Evolutionary conservation across 2,113 vertebrate species (phyloP).

Genomic region (Trichechus manatus): DNA sequence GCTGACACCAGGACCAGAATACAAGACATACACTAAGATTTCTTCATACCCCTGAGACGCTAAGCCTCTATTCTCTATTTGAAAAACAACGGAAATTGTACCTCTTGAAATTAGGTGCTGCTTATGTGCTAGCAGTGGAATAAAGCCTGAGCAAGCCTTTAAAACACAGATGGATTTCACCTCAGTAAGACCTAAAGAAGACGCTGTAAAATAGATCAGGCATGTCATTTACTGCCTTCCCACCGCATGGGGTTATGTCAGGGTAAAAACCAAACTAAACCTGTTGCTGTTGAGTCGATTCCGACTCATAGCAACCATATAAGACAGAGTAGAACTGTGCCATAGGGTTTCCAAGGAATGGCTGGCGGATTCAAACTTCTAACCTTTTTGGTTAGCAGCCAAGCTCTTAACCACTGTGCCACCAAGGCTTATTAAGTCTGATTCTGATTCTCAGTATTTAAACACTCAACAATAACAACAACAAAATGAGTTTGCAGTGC

Average conservation of each 20-base stretch:
- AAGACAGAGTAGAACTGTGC: no score
- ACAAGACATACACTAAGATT: no score
- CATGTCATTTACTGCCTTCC: neutral
- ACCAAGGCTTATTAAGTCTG: neutral
- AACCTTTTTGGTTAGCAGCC: no score
- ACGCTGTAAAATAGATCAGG: neutral
- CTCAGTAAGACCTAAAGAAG: neutral
- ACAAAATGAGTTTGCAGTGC: constrained; percentile 51
- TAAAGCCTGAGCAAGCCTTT: neutral
- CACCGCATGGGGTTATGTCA: neutral
- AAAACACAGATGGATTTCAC: neutral
- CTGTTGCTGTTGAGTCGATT: no score
- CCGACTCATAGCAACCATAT: no score
- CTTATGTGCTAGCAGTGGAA: neutral
- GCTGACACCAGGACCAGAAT: neutral
- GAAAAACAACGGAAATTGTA: neutral
- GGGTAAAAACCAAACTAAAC: no score
- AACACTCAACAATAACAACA: constrained; percentile 64
- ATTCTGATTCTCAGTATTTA: constrained; percentile 22
- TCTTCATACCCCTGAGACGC: neutral
- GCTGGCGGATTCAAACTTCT: no score
- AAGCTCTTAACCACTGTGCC: no score
- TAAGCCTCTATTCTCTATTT: neutral
- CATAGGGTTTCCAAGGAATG: no score
- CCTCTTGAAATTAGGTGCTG: neutral